Evolutionary conservation across 2,888 invertebrate species (phyloP).

Genomic region (Rhodophaea formosa): DNA sequence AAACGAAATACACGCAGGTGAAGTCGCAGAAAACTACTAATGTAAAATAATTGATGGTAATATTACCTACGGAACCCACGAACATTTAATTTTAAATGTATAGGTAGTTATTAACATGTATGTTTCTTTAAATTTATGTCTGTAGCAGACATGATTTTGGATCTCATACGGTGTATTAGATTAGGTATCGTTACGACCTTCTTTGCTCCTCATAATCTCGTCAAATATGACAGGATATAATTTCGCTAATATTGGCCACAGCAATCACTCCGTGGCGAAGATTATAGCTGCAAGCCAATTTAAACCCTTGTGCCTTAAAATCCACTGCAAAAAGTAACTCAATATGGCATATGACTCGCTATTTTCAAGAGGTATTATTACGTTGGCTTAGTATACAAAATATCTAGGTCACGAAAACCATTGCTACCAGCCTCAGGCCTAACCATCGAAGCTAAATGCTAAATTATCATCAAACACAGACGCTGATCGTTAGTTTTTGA

Average conservation of each 20-base stretch:
- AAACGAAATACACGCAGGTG: no score
- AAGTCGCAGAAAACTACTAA: no score
- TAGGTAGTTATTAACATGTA: no score
- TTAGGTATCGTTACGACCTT: slow-evolving; percentile 64
- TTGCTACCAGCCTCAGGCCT: slow-evolving; percentile 66
- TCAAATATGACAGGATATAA: slow-evolving; percentile 76
- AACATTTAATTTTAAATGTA: no score
- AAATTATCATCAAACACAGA: slow-evolving; percentile 70
- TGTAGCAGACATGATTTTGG: slow-evolving; percentile 27
- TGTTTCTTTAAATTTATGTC: no score
- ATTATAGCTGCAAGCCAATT: slow-evolving; percentile 32
- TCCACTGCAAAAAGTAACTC: slow-evolving; percentile 29
- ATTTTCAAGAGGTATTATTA: slow-evolving; percentile 37
- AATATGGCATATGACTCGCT: slow-evolving; percentile 30
- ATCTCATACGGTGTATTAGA: slow-evolving; percentile 25
- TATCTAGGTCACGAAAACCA: slow-evolving; percentile 77
- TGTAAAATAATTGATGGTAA: no score
- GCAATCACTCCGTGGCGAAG: slow-evolving; percentile 33
- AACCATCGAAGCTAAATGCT: slow-evolving; percentile 69
- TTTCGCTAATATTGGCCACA: slow-evolving; percentile 57
- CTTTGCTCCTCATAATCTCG: slow-evolving; percentile 64
- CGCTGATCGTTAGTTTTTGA: slow-evolving; percentile 63
- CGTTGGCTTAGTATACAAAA: slow-evolving; percentile 57
- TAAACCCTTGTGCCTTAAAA: slow-evolving; percentile 33
- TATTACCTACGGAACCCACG: no score